These are phyloP conservation scores for Lingula anatina DNA, from an alignment of 2,888 invertebrate species.

Conservation along the genomic window DNA sequence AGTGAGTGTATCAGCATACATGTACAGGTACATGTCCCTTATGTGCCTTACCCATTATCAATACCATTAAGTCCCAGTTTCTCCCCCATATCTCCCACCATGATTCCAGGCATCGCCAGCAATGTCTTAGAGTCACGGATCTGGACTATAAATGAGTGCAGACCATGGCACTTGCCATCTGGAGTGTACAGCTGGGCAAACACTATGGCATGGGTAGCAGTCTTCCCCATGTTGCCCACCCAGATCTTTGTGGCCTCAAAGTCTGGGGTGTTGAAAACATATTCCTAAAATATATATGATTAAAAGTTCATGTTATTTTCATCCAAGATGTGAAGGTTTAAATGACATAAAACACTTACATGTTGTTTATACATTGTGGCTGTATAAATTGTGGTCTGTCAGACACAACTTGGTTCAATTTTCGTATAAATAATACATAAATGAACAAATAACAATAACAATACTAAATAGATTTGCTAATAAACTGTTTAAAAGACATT, in stretches of 20 bases:
- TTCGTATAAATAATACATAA: too few species aligned
- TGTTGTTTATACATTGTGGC: too few species aligned
- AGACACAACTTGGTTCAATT: too few species aligned
- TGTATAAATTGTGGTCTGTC: too few species aligned
- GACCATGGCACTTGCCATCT: conserved; percentile 74
- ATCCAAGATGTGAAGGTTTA: neutral
- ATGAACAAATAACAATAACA: too few species aligned
- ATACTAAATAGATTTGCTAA: too few species aligned
- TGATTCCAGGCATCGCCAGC: conserved; percentile 63
- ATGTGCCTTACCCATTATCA: conserved; percentile 75
- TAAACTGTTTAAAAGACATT: too few species aligned
- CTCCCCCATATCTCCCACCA: conserved; percentile 87
- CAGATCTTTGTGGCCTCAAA: conserved; percentile 79
- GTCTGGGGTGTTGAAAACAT: conserved; percentile 70
- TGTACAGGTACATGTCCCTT: neutral
- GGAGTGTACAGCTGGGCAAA: conserved; percentile 83
- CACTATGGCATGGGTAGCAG: conserved; percentile 79
- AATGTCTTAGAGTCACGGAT: conserved; percentile 55
- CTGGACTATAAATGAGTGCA: conserved; percentile 85
- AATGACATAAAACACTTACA: too few species aligned
- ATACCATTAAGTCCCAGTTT: conserved; percentile 87
- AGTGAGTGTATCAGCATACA: too few species aligned
- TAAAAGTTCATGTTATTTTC: neutral
- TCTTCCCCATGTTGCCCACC: conserved; percentile 70
- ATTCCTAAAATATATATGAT: conserved; percentile 51